Evolutionary conservation across 2,797 vertebrate genomes (phyloP), one percentile per base, ranked within the genome.

Genomic region (Sebastes minor): DNA sequence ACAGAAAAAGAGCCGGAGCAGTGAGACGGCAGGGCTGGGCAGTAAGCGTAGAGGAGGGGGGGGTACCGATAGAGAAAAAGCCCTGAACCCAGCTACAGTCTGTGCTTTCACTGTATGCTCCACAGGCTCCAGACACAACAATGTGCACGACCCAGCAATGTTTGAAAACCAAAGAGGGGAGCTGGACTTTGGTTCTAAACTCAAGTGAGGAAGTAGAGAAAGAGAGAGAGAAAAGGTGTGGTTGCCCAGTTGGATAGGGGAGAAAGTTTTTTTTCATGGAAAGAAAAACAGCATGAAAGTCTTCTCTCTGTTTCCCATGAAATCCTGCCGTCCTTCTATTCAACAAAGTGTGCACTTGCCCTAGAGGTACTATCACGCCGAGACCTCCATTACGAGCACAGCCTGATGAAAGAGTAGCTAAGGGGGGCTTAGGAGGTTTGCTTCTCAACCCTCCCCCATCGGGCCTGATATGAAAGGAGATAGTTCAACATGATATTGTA

Each of bases 371-470:
- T 8, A 74, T 86, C 85, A 78, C 55, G 59, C 59, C 38, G 82
- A 90, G 81, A 78, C 86, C 90, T 90, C 88, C 83, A 88, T 94
- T 95, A 94, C 87, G 90, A 94, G 93, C 90, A 42, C 18, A 38
- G 88, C 71, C 81, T 84, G 92, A 92, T 94, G 94, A 95, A 95
- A 94, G 93, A 89, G 82, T 69, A 90, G 93, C 92, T 93, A 63
- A 86, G 74, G 78, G 78, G 80, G 86, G 86, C 83, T 91, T 90
- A 88, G 74, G 74, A 89, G 88, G 86, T 84, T 72, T 80, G 82
- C 75, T 87, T 89, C 66, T 81, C 32, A 80, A 80, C 88, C 84
- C 71, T 82, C 83, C 86, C 91, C 82, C 81, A 82, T 62, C 28
- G 4, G 73, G 64, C 76, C 33, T 78, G 59, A 90, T 86, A 91